Conservation (phyloP, 2,797 vertebrate species). For the Nannoperca obscura region DNA sequence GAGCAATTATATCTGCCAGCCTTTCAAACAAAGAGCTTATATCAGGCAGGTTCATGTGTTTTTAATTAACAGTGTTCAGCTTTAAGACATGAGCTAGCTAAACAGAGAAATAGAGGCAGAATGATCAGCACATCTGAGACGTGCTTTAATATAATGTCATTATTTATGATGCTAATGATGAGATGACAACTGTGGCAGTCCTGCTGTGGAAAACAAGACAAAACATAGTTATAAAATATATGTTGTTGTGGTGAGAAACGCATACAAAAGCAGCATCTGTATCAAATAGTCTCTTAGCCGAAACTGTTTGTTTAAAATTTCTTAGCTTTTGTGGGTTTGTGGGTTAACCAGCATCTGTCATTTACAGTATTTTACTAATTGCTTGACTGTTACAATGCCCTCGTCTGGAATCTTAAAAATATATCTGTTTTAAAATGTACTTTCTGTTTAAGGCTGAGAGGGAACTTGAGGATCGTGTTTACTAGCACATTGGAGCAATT, state of each 20-base stretch:
- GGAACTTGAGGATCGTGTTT: constrained; percentile 71
- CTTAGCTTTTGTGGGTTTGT: constrained; percentile 49
- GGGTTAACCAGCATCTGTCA: constrained; percentile 67
- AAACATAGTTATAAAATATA: constrained; percentile 21
- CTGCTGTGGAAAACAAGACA: constrained; percentile 24
- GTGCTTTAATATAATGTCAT: constrained; percentile 32
- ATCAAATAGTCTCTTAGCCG: constrained; percentile 40
- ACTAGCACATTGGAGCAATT: constrained; percentile 75
- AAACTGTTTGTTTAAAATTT: constrained; percentile 37
- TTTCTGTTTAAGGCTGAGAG: constrained; percentile 53
- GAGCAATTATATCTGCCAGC: constrained; percentile 83
- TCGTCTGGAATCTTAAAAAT: constrained; percentile 65
- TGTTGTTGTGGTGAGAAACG: constrained; percentile 32
- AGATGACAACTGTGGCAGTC: constrained; percentile 13
- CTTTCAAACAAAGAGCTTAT: constrained; percentile 81
- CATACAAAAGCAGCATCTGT: constrained; percentile 24
- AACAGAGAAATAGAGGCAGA: constrained; percentile 50
- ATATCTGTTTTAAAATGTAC: constrained; percentile 69
- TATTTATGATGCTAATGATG: constrained; percentile 27
- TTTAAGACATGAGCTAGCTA: constrained; percentile 63
- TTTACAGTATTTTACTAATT: constrained; percentile 64
- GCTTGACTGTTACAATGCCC: constrained; percentile 51
- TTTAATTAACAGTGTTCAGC: constrained; percentile 79
- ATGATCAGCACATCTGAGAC: constrained; percentile 45
- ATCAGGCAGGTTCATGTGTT: constrained; percentile 81